Evolutionary conservation across 1,140 invertebrate genomes (phyloP).

Genomic region (Chymomyza costata): DNA sequence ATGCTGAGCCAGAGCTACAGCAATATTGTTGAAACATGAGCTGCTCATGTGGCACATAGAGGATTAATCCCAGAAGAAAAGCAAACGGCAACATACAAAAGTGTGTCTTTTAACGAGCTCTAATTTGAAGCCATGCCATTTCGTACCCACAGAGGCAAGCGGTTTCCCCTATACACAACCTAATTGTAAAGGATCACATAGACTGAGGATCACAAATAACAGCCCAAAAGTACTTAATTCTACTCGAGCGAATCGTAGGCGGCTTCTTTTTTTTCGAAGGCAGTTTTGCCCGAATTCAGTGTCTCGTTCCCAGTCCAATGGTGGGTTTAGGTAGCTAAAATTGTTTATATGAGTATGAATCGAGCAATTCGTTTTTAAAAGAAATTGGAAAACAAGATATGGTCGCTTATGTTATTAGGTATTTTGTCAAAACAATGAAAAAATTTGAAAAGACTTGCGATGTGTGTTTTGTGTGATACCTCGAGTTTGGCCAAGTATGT

Average conservation of each 20-base stretch:
- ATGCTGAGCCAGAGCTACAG: constrained; percentile 41
- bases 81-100: constrained; percentile 39
- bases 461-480: constrained; percentile 39
- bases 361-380: constrained; percentile 36
- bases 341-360: constrained; percentile 45
- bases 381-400: constrained; percentile 68
- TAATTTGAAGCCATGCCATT: constrained; percentile 64
- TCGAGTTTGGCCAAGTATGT: constrained; percentile 41
- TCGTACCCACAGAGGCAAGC: constrained; percentile 35
- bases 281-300: constrained; percentile 40
- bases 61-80: constrained; percentile 40
- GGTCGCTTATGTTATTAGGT: constrained; percentile 62
- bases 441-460: constrained; percentile 37
- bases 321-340: constrained; percentile 46
- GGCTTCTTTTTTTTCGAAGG: constrained; percentile 46
- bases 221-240: constrained; percentile 11
- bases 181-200: constrained; percentile 46
- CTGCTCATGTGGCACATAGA: constrained; percentile 21
- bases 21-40: constrained; percentile 68
- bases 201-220: constrained; percentile 36
- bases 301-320: constrained; percentile 41
- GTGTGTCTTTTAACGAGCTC: constrained; percentile 71
- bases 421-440: constrained; percentile 49
- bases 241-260: constrained; percentile 39
- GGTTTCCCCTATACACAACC: constrained; percentile 40